These are phyloP conservation scores for Helicoverpa assulta DNA, from an alignment of 2,888 invertebrate genomes.

Conservation along the genomic window DNA sequence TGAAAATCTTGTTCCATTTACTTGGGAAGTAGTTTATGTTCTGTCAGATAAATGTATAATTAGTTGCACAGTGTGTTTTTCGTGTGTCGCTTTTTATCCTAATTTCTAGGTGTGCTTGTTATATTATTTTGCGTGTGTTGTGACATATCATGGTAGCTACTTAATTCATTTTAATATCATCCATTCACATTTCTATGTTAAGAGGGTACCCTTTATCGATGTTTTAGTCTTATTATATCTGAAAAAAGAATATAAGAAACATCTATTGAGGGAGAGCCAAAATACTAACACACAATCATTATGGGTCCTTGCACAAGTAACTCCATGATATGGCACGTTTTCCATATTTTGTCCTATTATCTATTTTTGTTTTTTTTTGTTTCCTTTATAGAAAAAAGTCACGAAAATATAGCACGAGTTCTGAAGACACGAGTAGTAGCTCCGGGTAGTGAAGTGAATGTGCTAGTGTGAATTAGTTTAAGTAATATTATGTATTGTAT, in stretches of 20 bases:
- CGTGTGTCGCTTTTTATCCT: constrained; percentile 80
- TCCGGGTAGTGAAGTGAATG: constrained; percentile 84
- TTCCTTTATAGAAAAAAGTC: constrained; percentile 89
- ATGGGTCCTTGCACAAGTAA: constrained; percentile 27
- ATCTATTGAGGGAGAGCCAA: constrained; percentile 4
- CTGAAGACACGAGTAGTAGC: constrained; percentile 86
- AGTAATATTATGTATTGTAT: constrained; percentile 76
- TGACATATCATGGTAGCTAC: constrained; percentile 65
- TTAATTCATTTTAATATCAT: constrained; percentile 22
- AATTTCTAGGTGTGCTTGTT: constrained; percentile 68
- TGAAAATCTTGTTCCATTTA: too few relatives aligned
- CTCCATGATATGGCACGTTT: constrained; percentile 68
- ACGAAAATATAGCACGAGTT: constrained; percentile 87
- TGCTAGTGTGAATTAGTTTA: constrained; percentile 75
- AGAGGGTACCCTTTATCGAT: constrained; percentile 11
- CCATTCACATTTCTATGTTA: constrained; percentile 19
- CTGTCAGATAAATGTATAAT: constrained; percentile 49
- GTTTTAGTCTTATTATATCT: neutral
- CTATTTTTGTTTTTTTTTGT: constrained; percentile 75
- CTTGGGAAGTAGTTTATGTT: too few relatives aligned
- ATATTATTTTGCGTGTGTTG: constrained; percentile 71
- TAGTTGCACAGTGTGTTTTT: constrained; percentile 68
- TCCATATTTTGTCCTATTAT: constrained; percentile 67
- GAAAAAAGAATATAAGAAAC: neutral
- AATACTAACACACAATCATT: constrained; percentile 25